These are phyloP conservation scores for Callospermophilus lateralis DNA, from an alignment of 2,113 vertebrate genomes.

Conservation along the genomic window DNA sequence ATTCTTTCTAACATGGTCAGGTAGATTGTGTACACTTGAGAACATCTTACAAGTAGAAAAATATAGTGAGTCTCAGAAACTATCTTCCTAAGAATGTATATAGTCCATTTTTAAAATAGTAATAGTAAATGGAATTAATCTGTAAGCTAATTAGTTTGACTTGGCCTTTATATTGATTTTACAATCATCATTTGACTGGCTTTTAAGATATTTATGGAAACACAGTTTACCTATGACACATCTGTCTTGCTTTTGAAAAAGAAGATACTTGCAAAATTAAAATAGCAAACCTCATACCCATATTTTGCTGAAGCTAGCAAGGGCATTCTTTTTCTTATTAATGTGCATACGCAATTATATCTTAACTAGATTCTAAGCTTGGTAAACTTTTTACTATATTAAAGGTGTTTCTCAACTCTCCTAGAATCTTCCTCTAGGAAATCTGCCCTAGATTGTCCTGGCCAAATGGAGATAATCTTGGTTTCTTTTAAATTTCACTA, in stretches of 20 bases:
- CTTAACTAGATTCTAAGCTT: conserved; percentile 42
- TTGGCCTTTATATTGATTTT: conserved; percentile 36
- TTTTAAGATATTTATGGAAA: conserved; percentile 12
- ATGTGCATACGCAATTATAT: background rate
- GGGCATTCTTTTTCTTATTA: conserved; percentile 12
- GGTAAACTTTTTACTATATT: conserved; percentile 12
- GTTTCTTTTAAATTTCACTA: background rate
- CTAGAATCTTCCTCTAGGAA: conserved; percentile 22
- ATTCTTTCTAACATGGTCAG: background rate
- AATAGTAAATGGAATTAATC: conserved; percentile 31
- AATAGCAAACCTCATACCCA: background rate
- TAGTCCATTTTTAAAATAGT: conserved; percentile 25
- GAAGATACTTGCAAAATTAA: background rate
- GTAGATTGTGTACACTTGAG: background rate
- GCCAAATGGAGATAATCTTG: conserved; percentile 13
- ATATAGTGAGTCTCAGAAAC: background rate
- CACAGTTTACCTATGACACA: background rate
- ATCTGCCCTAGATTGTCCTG: background rate
- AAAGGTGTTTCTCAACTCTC: background rate
- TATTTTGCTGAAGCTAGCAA: background rate
- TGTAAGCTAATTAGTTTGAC: background rate
- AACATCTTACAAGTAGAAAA: conserved; percentile 3
- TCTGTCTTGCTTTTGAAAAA: conserved; percentile 7
- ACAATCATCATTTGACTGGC: background rate
- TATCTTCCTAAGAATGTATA: background rate